A percentile compares a stretch with the other conserved stretches of the same genome.
Conservation (phyloP, 1,140 invertebrate species). For the Megalopta genalis region DNA sequence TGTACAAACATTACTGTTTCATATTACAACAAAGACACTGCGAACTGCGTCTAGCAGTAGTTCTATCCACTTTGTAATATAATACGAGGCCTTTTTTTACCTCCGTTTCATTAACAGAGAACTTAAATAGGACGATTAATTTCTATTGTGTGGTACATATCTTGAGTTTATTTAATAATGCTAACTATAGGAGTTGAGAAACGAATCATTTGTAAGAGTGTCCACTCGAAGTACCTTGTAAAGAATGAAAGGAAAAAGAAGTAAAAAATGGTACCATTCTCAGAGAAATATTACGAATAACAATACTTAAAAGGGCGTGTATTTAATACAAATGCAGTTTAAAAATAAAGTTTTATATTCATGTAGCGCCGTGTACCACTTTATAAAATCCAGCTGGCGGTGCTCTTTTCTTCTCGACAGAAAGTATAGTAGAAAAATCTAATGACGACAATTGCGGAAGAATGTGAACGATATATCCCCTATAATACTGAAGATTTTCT, state of each 20-base stretch:
- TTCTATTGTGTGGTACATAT: constrained; percentile 34
- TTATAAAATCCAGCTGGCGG: constrained; percentile 69
- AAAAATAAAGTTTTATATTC: constrained; percentile 63
- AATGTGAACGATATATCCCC: constrained; percentile 76
- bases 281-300: constrained; percentile 53
- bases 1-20: neutral
- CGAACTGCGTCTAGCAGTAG: neutral
- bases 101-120: constrained; percentile 16
- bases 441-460: constrained; percentile 79
- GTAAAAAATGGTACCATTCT: constrained; percentile 40
- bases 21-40: neutral
- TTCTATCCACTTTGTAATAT: constrained; percentile 37
- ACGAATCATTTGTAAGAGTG: constrained; percentile 23
- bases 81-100: constrained; percentile 34
- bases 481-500: constrained; percentile 75
- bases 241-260: constrained; percentile 2
- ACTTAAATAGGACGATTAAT: constrained; percentile 28
- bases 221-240: constrained; percentile 31
- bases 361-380: constrained; percentile 49
- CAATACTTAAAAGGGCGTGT: constrained; percentile 38
- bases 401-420: constrained; percentile 66
- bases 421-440: constrained; percentile 77
- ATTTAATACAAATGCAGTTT: constrained; percentile 45
- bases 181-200: constrained; percentile 25
- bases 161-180: constrained; percentile 29